A percentile compares a stretch with the other conserved stretches of the same genome.
Conservation (phyloP, 2,113 vertebrate species). For the Indicator indicator region DNA sequence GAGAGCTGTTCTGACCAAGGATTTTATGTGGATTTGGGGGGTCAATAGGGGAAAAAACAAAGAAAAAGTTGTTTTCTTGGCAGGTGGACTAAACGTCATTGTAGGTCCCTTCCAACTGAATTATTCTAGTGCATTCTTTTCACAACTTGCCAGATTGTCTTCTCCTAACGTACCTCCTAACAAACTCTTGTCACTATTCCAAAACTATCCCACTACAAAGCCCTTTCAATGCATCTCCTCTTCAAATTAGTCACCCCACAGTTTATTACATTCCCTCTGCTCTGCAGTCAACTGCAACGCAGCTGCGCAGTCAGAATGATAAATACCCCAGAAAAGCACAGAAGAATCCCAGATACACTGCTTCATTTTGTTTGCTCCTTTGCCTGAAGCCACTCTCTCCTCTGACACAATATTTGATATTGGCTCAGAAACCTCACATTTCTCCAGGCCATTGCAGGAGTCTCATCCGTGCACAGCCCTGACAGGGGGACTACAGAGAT, state of each 20-base stretch:
- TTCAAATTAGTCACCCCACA: background rate
- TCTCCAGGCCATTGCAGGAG: slow-evolving; percentile 1
- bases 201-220: background rate
- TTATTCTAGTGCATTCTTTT: background rate
- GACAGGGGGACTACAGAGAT: background rate
- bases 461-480: background rate
- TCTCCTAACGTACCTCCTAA: background rate
- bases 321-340: slow-evolving; percentile 14
- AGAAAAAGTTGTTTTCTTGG: background rate
- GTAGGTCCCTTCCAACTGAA: background rate
- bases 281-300: background rate
- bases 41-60: background rate
- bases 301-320: background rate
- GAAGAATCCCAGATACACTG: slow-evolving; percentile 34
- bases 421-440: background rate
- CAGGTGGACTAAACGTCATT: fast-evolving
- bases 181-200: background rate
- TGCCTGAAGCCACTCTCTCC: background rate
- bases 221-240: background rate
- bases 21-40: background rate
- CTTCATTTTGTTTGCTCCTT: slow-evolving; percentile 61
- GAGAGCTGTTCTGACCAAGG: background rate
- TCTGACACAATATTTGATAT: slow-evolving; percentile 10
- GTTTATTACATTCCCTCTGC: background rate
- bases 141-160: background rate